A percentile compares a stretch with the other conserved stretches of the same genome.
Evolutionary conservation across 2,797 vertebrate species (phyloP).

Genomic region (Sebastes alutus): DNA sequence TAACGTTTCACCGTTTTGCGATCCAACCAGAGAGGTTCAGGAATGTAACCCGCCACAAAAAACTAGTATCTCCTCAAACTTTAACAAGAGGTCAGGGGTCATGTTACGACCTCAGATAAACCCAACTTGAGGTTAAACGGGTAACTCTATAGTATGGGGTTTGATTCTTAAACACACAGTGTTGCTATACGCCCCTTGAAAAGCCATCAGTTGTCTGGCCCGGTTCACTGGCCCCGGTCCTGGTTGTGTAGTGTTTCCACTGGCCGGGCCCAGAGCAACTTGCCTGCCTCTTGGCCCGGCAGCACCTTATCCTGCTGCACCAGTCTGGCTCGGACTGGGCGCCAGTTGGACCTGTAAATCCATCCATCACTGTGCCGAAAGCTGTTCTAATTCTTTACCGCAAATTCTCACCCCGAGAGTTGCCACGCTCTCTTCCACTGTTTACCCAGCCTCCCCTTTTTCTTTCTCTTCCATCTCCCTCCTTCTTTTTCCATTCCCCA

Average conservation of each 20-base stretch:
- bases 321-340: constrained; percentile 37
- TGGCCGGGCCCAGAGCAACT: constrained; percentile 42
- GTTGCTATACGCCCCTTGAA: constrained; percentile 40
- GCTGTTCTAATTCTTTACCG: constrained; percentile 25
- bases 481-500: constrained; percentile 23
- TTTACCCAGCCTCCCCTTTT: constrained; percentile 6
- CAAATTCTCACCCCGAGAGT: constrained; percentile 33
- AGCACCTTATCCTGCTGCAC: constrained; percentile 31
- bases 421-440: not conserved
- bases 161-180: constrained; percentile 23
- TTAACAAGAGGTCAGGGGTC: constrained; percentile 55
- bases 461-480: not conserved
- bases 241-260: constrained; percentile 66
- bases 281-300: constrained; percentile 40
- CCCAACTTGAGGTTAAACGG: constrained; percentile 25
- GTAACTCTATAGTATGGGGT: constrained; percentile 17
- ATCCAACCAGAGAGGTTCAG: constrained; percentile 1
- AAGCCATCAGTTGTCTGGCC: constrained; percentile 59
- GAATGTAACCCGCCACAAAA: constrained; percentile 17
- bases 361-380: constrained; percentile 32
- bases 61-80: not conserved
- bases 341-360: constrained; percentile 58
- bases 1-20: not conserved
- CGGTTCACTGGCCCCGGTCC: constrained; percentile 50
- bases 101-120: constrained; percentile 33